A percentile compares a stretch with the other conserved stretches of the same genome.
Evolutionary conservation across 2,113 vertebrate genomes (phyloP).

Genomic region (Elephantulus edwardii): DNA sequence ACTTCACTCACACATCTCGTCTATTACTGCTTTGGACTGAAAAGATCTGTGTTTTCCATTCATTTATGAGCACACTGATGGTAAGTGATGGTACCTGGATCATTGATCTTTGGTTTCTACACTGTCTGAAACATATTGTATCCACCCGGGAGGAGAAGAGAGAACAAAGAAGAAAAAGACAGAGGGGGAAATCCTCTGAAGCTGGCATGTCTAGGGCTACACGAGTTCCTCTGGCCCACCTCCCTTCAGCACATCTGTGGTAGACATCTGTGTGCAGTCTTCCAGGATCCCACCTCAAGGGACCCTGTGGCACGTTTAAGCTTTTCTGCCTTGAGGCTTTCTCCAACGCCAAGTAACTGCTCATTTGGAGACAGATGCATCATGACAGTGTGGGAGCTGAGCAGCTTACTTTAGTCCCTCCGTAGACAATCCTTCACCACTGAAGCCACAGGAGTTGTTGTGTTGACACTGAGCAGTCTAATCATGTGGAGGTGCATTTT

Average conservation of each 20-base stretch:
- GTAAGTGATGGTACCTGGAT: neutral
- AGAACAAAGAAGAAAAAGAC: neutral
- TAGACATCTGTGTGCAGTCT: neutral
- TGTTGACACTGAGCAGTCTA: neutral
- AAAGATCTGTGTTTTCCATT: neutral
- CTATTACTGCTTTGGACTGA: neutral
- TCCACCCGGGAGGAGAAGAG: neutral
- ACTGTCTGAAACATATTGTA: neutral
- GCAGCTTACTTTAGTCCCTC: neutral
- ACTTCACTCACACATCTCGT: neutral
- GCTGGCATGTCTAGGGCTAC: neutral
- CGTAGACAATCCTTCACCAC: neutral
- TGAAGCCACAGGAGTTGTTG: neutral
- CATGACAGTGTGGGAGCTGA: neutral
- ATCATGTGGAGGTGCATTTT: neutral
- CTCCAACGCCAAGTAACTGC: neutral
- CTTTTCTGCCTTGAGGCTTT: neutral
- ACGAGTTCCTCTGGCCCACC: neutral
- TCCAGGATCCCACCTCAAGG: neutral
- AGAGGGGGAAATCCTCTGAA: neutral
- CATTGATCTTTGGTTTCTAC: neutral
- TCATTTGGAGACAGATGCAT: neutral
- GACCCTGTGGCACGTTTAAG: neutral
- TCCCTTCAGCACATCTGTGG: neutral
- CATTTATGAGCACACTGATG: neutral